Evolutionary conservation across 2,888 invertebrate genomes (phyloP), one percentile per base, ranked within the genome.

Genomic region (Stictocephala bisonia): DNA sequence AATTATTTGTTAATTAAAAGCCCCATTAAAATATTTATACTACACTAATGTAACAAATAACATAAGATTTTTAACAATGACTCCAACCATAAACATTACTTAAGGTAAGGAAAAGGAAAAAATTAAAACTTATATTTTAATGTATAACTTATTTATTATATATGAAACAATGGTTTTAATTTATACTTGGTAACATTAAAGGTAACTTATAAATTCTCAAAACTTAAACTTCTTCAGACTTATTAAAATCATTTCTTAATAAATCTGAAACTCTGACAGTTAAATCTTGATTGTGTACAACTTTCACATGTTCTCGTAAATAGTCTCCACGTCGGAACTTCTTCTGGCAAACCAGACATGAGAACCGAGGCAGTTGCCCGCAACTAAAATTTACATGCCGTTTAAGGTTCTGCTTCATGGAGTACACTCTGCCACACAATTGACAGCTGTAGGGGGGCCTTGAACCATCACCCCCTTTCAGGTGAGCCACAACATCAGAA

Each of bases 351-450:
- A 72, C 9, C n/a, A 72, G 69, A 50, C 78, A 78, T 11, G 69
- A 66, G 56, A 77, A 76, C 35, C 72, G 74, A 0, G 77, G 76
- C 15, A 67, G 64, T 13, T 71, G 66, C 11, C 80, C 79, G 58
- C 81, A 81, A 66, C 80, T 79, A 41, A 77, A 78, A 60, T 74
- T 75, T 53, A 77, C 48, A 71, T 81, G 81, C 20, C 80, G 73
- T 20, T 70, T 76, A 13, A 80, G 66, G 73, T 76, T 71, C 40
- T 66, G 69, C 20, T 60, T 60, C 64, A 74, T 71, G 41, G 71
- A 75, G 60, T 78, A 78, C 9, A 40, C 58, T 69, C 73, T 73
- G n/a, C 51, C 68, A 35, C 78, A 78, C 22, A 41, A 50, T 11
- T 58, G 50, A 51, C 78, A 78, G 40, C 27, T 26, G 67, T 71